Percentiles rank a stretch among this genome's conserved stretches.
Evolutionary conservation across 2,797 vertebrate genomes (phyloP).

Genomic region (Falco rusticolus): DNA sequence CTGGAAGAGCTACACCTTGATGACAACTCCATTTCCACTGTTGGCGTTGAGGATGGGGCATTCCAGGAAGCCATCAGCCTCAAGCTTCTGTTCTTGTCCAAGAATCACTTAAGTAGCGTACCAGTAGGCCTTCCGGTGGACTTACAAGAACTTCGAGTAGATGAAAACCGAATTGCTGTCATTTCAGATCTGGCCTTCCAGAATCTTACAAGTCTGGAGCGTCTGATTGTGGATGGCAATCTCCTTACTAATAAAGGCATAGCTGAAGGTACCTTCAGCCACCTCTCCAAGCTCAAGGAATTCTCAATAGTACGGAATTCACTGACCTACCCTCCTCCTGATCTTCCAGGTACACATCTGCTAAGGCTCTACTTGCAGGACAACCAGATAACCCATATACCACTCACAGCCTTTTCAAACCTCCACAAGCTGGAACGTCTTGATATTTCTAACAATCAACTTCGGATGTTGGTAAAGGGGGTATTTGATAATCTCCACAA

Average conservation of each 20-base stretch:
- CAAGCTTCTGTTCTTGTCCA: slow-evolving; percentile 92
- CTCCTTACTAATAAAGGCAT: slow-evolving; percentile 92
- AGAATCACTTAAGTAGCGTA: slow-evolving; percentile 94
- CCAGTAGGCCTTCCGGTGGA: slow-evolving; percentile 91
- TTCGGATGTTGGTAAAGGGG: slow-evolving; percentile 86
- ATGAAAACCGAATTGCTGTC: slow-evolving; percentile 92
- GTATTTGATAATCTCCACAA: slow-evolving; percentile 89
- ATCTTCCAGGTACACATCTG: slow-evolving; percentile 87
- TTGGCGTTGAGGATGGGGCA: slow-evolving; percentile 93
- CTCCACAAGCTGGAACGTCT: slow-evolving; percentile 89
- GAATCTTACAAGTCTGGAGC: slow-evolving; percentile 89
- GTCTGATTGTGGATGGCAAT: slow-evolving; percentile 91
- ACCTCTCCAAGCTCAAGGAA: slow-evolving; percentile 89
- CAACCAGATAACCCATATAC: slow-evolving; percentile 92
- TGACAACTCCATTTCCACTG: slow-evolving; percentile 95
- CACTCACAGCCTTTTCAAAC: slow-evolving; percentile 85
- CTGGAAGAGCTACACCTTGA: slow-evolving; percentile 93
- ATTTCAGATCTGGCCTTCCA: slow-evolving; percentile 91
- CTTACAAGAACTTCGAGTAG: slow-evolving; percentile 89
- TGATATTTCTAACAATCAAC: slow-evolving; percentile 94
- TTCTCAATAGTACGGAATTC: slow-evolving; percentile 93
- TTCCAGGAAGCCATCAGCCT: slow-evolving; percentile 92
- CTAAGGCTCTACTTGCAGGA: slow-evolving; percentile 92
- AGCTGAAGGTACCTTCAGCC: slow-evolving; percentile 87
- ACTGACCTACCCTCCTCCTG: slow-evolving; percentile 86